phyloP scores from a whole-genome alignment of 2,113 vertebrate species.

The Xiphorhynchus elegans region DNA sequence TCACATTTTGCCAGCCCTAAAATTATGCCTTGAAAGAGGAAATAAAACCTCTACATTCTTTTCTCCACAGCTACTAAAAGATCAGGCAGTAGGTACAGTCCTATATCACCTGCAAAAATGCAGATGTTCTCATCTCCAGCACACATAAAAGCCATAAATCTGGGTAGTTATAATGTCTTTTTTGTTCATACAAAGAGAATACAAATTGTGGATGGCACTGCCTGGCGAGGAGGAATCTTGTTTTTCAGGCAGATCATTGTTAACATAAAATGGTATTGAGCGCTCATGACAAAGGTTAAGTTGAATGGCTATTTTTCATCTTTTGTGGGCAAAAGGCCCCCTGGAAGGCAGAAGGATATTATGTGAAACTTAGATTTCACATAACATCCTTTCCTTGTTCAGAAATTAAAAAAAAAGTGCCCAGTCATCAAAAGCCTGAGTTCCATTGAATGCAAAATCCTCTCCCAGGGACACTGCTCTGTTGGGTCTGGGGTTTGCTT shows the following conservation, averaged over 20 bases:
- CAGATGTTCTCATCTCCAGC: conserved; percentile 24
- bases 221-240: background rate
- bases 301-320: background rate
- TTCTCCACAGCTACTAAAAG: background rate
- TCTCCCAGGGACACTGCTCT: background rate
- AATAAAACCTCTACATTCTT: background rate
- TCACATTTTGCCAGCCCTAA: background rate
- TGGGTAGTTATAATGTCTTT: background rate
- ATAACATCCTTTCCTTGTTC: background rate
- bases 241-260: background rate
- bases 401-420: background rate
- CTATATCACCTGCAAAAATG: background rate
- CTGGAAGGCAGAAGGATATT: background rate
- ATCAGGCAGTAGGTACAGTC: background rate
- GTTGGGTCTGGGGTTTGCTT: background rate
- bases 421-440: background rate
- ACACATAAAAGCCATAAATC: conserved; percentile 37
- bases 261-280: background rate
- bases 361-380: background rate
- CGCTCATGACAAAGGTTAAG: background rate
- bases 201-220: background rate
- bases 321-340: background rate
- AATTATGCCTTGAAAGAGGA: background rate
- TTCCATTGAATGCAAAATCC: background rate
- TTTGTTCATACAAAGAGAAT: background rate